Conservation (phyloP, 2,797 vertebrate genomes). For the Oceanodroma leucorhoa region DNA sequence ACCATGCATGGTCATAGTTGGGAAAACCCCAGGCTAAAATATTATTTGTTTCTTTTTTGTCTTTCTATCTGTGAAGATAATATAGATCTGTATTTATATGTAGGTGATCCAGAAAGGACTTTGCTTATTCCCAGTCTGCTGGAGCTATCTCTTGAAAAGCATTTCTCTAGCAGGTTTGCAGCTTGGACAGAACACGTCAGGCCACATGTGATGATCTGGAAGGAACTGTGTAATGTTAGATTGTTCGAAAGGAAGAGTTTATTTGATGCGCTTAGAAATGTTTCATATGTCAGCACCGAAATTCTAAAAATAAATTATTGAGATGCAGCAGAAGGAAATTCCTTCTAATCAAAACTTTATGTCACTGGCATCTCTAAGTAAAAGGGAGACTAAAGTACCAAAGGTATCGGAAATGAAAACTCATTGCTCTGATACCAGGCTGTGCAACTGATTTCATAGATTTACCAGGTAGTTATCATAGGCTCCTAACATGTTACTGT, state of each 20-base stretch:
- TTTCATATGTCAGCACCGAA: background rate
- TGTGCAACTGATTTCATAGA: background rate
- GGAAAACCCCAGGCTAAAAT: background rate
- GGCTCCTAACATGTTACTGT: background rate
- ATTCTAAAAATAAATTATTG: background rate
- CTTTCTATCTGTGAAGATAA: background rate
- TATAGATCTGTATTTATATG: background rate
- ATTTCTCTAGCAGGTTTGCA: background rate
- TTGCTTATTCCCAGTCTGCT: background rate
- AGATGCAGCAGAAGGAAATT: background rate
- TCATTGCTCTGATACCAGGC: background rate
- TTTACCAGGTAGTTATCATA: background rate
- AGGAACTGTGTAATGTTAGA: background rate
- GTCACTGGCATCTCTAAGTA: background rate
- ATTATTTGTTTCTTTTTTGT: background rate
- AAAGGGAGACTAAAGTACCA: background rate
- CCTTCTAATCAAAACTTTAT: background rate
- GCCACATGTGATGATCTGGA: background rate
- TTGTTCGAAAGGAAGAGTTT: background rate
- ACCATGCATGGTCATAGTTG: background rate
- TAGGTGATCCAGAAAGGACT: background rate
- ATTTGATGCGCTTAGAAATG: background rate
- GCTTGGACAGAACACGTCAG: background rate
- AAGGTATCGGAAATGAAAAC: background rate
- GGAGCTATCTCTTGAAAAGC: background rate